A percentile compares a stretch with the other conserved stretches of the same genome.
Conservation (phyloP, 2,888 invertebrate genomes). For the Suillia variegata region DNA sequence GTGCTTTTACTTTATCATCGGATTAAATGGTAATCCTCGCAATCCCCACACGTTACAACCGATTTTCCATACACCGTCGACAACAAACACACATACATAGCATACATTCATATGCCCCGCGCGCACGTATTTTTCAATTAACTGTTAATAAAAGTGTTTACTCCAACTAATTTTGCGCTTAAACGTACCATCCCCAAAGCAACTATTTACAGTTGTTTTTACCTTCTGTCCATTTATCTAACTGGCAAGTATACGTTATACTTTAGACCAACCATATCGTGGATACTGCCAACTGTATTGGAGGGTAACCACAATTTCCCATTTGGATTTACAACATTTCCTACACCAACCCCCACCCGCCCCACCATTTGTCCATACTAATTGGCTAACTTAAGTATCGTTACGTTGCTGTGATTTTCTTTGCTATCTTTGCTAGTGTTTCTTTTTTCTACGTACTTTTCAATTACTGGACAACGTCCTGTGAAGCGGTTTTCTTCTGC, state of each 20-base stretch:
- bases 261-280: background rate
- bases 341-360: background rate
- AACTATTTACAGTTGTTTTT: constrained; percentile 1
- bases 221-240: background rate
- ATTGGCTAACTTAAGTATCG: constrained; percentile 52
- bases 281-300: background rate
- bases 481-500: background rate
- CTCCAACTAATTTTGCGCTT: constrained; percentile 38
- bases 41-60: no score
- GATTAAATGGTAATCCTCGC: no score
- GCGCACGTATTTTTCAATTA: constrained; percentile 44
- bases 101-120: no score
- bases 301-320: constrained; percentile 19
- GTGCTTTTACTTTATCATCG: no score
- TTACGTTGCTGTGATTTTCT: constrained; percentile 40
- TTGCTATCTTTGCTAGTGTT: no score
- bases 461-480: constrained; percentile 19
- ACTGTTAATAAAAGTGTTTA: constrained; percentile 46
- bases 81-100: background rate
- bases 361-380: constrained; percentile 31
- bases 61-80: no score
- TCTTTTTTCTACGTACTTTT: constrained; percentile 16
- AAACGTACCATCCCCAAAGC: constrained; percentile 14
- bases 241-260: no score
- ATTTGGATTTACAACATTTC: constrained; percentile 7